Conservation (phyloP, 1,140 invertebrate species). For the Nymphalis io region DNA sequence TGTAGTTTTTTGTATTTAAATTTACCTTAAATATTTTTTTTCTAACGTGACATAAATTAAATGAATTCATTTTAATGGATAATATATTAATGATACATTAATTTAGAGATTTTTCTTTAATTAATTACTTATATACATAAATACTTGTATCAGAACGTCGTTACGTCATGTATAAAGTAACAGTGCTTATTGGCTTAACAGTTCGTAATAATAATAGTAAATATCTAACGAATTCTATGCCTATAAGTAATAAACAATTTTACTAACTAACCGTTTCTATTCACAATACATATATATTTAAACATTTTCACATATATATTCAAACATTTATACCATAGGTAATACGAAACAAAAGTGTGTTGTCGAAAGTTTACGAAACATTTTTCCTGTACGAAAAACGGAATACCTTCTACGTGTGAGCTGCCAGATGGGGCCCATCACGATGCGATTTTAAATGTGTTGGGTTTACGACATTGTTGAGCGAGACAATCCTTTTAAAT, state of each 20-base stretch:
- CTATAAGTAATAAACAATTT: too few relatives aligned
- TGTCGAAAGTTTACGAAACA: constrained; percentile 13
- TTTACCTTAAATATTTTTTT: too few relatives aligned
- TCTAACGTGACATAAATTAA: too few relatives aligned
- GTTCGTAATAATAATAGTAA: too few relatives aligned
- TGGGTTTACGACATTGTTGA: background rate
- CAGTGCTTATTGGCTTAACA: too few relatives aligned
- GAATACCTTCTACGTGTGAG: constrained; percentile 19
- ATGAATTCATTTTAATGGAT: too few relatives aligned
- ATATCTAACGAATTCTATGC: too few relatives aligned
- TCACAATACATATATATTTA: too few relatives aligned
- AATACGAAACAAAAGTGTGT: background rate
- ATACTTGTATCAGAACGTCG: background rate
- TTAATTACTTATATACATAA: background rate
- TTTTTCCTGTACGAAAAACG: constrained; percentile 4
- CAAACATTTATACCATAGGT: too few relatives aligned
- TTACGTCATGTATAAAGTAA: too few relatives aligned
- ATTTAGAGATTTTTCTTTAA: background rate
- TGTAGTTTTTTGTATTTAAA: background rate
- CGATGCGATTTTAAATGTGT: constrained; percentile 18
- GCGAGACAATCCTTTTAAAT: constrained; percentile 6
- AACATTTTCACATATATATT: too few relatives aligned
- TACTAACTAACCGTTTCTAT: too few relatives aligned
- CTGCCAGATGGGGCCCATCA: constrained; percentile 17
- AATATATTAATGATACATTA: background rate